phyloP scores from a whole-genome alignment of 2,113 vertebrate genomes.

The Hippolais icterina region DNA sequence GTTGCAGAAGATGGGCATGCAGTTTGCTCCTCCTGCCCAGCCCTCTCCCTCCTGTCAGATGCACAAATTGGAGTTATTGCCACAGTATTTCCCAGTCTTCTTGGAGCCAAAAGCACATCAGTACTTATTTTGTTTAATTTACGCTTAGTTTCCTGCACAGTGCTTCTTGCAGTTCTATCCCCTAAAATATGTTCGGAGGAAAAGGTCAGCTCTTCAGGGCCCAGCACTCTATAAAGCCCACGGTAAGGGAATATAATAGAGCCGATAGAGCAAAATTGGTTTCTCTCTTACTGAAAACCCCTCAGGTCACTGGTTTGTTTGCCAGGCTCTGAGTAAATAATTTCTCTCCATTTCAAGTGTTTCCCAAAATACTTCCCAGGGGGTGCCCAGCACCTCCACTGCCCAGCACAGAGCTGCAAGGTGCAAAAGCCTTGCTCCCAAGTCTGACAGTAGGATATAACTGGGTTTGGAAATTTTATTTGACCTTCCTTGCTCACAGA shows the following conservation, averaged over 20 bases:
- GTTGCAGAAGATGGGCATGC: not conserved
- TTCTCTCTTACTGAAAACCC: not conserved
- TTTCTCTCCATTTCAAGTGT: not conserved
- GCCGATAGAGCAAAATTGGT: not conserved
- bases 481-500: not conserved
- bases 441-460: too few relatives aligned
- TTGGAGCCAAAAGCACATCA: not conserved
- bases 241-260: not conserved
- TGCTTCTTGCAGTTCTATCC: not conserved
- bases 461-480: not conserved
- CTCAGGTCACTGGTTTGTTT: not conserved
- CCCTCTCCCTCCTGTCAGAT: not conserved
- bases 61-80: not conserved
- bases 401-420: not conserved
- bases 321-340: not conserved
- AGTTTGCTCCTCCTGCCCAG: rapidly evolving
- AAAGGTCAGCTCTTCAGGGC: slow-evolving; percentile 49
- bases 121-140: slow-evolving; percentile 27
- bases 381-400: not conserved
- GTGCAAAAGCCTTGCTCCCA: not conserved
- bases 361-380: not conserved
- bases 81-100: not conserved
- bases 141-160: not conserved
- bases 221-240: not conserved
- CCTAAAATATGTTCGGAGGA: not conserved